Conservation (phyloP, 2,113 vertebrate genomes). For the Hippolais icterina region DNA sequence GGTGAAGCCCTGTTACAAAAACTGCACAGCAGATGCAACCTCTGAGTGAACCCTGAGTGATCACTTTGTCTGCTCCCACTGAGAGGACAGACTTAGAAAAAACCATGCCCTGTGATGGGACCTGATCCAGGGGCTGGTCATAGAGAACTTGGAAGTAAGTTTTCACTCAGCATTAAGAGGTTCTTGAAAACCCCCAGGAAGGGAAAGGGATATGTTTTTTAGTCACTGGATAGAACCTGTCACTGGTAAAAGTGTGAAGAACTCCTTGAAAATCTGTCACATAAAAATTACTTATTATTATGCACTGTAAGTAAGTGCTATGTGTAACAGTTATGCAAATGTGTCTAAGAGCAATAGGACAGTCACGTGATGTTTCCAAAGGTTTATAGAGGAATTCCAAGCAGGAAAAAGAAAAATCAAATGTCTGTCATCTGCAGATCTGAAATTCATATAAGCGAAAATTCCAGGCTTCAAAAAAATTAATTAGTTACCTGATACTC, state of each 20-base stretch:
- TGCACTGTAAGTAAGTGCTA: not conserved
- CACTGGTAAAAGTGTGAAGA: not conserved
- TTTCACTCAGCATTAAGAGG: not conserved
- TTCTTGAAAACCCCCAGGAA: not conserved
- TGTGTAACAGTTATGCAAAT: not conserved
- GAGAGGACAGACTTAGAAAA: not conserved
- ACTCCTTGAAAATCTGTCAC: not conserved
- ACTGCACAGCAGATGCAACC: not conserved
- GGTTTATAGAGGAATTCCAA: not conserved
- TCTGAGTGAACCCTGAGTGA: not conserved
- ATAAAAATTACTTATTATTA: not conserved
- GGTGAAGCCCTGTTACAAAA: not conserved
- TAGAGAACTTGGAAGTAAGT: not conserved
- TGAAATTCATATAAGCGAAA: not conserved
- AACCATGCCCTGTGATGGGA: not conserved
- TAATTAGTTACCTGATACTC: not conserved
- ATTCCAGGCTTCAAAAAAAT: not conserved
- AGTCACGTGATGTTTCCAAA: not conserved
- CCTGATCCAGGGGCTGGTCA: not conserved
- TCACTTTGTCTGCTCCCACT: not conserved
- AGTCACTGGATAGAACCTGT: not conserved
- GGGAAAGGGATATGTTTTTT: not conserved
- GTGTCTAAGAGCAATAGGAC: not conserved
- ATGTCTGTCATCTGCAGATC: not conserved
- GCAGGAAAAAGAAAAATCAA: not conserved